Percentiles rank a stretch among this genome's conserved stretches.
These are phyloP conservation scores for Ips nitidus DNA, from an alignment of 1,140 invertebrate genomes.

Conservation along the genomic window DNA sequence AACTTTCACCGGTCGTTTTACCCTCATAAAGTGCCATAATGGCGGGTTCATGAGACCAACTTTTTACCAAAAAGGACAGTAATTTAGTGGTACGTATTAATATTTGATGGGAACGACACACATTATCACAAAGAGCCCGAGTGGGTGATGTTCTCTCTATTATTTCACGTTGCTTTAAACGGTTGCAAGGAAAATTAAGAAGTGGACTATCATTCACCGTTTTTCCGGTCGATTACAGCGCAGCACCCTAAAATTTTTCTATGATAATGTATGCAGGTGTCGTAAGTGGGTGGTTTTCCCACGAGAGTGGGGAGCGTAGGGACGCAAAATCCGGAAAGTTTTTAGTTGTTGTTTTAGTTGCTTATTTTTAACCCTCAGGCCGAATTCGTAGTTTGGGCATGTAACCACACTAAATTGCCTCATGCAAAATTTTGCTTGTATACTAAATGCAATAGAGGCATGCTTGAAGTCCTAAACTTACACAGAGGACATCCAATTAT, in stretches of 20 bases:
- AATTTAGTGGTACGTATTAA: slow-evolving; percentile 28
- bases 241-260: slow-evolving; percentile 3
- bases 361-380: slow-evolving; percentile 2
- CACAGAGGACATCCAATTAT: too few species aligned
- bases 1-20: slow-evolving; percentile 34
- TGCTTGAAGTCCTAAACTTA: too few species aligned
- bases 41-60: slow-evolving; percentile 31
- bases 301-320: slow-evolving; percentile 1
- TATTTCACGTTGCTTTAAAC: background rate
- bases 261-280: slow-evolving; percentile 3
- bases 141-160: too few species aligned
- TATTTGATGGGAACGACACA: slow-evolving; percentile 18
- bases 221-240: background rate
- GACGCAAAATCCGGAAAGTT: slow-evolving; percentile 4
- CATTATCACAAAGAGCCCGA: background rate
- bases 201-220: background rate
- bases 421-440: too few species aligned
- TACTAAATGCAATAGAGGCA: too few species aligned
- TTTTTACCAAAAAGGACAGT: slow-evolving; percentile 25
- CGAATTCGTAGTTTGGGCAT: slow-evolving; percentile 8
- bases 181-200: background rate
- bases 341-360: slow-evolving; percentile 11
- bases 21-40: slow-evolving; percentile 36
- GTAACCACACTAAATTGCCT: background rate
- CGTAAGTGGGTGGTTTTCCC: slow-evolving; percentile 8